phyloP scores from a whole-genome alignment of 2,113 vertebrate species.

The Ceyx cyanopectus region DNA sequence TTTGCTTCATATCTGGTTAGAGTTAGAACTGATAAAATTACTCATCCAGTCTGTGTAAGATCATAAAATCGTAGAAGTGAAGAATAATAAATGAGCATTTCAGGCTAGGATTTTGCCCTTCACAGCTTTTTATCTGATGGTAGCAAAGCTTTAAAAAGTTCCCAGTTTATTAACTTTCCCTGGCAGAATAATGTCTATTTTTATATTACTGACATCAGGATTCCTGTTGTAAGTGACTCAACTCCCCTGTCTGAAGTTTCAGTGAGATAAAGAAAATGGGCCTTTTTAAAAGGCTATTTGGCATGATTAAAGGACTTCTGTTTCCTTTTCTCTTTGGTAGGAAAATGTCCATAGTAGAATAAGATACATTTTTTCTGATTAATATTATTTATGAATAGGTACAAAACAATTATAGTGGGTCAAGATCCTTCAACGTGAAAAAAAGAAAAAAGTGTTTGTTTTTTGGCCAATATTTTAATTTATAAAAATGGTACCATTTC shows the following conservation, averaged over 20 bases:
- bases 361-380: neutral
- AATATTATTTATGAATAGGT: neutral
- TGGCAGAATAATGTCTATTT: neutral
- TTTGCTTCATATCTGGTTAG: neutral
- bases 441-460: neutral
- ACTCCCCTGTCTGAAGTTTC: neutral
- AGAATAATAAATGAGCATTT: neutral
- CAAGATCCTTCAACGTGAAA: neutral
- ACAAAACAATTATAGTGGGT: neutral
- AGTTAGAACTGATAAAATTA: conserved; percentile 20
- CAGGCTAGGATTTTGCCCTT: neutral
- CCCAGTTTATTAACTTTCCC: neutral
- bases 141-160: neutral
- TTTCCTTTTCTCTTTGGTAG: neutral
- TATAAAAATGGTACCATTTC: neutral
- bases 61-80: neutral
- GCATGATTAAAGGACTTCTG: neutral
- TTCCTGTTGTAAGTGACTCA: neutral
- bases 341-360: neutral
- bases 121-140: neutral
- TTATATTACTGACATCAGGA: neutral
- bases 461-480: neutral
- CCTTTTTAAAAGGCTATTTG: neutral
- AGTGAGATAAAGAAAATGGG: neutral
- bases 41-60: neutral